Evolutionary conservation across 2,888 invertebrate genomes (phyloP).

Genomic region (Epinotia demarniana): DNA sequence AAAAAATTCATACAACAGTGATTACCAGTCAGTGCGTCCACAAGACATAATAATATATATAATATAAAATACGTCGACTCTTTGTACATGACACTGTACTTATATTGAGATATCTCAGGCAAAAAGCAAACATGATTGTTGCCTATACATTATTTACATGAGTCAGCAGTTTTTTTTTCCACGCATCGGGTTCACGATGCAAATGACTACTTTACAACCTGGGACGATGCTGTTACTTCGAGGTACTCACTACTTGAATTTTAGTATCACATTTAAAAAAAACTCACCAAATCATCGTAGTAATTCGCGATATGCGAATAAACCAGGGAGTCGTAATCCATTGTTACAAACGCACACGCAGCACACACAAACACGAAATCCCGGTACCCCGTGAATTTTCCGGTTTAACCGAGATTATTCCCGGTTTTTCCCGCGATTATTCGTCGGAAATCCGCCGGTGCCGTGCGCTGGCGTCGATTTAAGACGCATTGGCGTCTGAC

Average conservation of each 20-base stretch:
- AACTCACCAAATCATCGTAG: constrained; percentile 86
- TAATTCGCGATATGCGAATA: constrained; percentile 87
- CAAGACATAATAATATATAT: too few species aligned
- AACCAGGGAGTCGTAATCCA: constrained; percentile 88
- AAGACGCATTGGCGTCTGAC: constrained; percentile 83
- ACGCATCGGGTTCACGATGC: too few species aligned
- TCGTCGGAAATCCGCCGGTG: constrained; percentile 55
- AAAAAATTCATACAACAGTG: too few species aligned
- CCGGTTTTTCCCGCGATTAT: constrained; percentile 45
- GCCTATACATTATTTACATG: neutral
- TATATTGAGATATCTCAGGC: too few species aligned
- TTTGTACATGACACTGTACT: too few species aligned
- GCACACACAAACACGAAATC: constrained; percentile 49
- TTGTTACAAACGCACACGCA: constrained; percentile 60
- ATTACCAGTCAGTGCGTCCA: too few species aligned
- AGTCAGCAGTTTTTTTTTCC: neutral
- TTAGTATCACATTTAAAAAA: neutral
- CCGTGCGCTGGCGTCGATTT: constrained; percentile 71
- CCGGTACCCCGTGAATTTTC: constrained; percentile 36
- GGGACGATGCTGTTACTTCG: too few species aligned
- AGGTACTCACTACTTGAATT: neutral
- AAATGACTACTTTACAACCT: too few species aligned
- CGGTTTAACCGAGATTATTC: constrained; percentile 33
- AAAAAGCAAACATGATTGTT: neutral
- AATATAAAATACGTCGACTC: too few species aligned